These are phyloP conservation scores for Limonius californicus DNA, from an alignment of 1,140 invertebrate genomes.

Conservation along the genomic window DNA sequence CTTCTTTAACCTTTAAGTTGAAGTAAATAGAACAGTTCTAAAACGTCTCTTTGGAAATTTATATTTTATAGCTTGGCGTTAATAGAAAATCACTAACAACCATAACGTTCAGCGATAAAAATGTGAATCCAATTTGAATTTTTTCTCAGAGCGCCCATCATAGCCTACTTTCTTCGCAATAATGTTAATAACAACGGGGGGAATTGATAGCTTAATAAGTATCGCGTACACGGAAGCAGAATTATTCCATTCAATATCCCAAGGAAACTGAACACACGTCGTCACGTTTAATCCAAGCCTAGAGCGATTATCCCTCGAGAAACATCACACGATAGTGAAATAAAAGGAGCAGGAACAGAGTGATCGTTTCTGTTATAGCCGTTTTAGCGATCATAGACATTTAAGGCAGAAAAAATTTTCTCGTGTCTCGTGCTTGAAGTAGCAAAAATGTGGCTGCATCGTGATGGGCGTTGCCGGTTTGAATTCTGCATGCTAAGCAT, in stretches of 20 bases:
- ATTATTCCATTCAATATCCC: not conserved
- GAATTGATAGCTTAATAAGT: not conserved
- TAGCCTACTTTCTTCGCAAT: not conserved
- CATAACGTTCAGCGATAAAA: not conserved
- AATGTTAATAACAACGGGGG: not conserved
- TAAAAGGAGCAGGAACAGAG: not conserved
- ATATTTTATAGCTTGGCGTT: not conserved
- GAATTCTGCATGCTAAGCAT: conserved; percentile 20
- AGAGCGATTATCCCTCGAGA: too few relatives aligned
- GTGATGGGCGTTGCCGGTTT: conserved; percentile 22
- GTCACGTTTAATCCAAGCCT: not conserved
- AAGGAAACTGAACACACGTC: not conserved
- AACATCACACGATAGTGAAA: not conserved
- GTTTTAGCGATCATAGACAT: not conserved
- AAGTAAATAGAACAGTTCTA: too few relatives aligned
- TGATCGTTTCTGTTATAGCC: not conserved
- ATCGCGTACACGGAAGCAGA: conserved; percentile 6
- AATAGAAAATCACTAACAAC: not conserved
- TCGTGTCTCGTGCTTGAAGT: conserved; percentile 13
- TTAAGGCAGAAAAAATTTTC: conserved; percentile 7
- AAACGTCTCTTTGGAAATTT: not conserved
- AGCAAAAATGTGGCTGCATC: not conserved
- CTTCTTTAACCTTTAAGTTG: too few relatives aligned
- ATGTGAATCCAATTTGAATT: conserved; percentile 1
- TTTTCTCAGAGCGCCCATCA: not conserved